Evolutionary conservation across 1,140 invertebrate species (phyloP).

Genomic region (Phortica variegata): DNA sequence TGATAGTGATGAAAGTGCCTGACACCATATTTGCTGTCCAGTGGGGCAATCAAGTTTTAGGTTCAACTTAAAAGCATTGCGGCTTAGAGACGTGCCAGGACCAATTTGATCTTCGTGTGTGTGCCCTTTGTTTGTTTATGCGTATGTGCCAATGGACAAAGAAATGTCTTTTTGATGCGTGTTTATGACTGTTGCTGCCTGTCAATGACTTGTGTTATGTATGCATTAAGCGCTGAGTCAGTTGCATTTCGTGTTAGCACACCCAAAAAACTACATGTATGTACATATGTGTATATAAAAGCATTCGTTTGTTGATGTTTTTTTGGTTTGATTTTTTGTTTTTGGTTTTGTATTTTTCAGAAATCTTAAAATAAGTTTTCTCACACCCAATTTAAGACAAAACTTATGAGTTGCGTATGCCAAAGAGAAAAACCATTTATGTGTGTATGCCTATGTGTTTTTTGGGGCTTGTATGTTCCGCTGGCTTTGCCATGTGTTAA

Average conservation of each 20-base stretch:
- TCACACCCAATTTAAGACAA: constrained; percentile 4
- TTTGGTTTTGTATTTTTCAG: neutral
- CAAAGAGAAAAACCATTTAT: constrained; percentile 19
- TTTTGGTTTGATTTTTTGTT: neutral
- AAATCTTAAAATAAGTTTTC: neutral
- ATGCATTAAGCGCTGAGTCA: neutral
- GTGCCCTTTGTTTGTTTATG: constrained; percentile 12
- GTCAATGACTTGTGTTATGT: neutral
- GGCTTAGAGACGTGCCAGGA: too few relatives aligned
- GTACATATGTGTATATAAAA: too few relatives aligned
- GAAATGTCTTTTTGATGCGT: neutral
- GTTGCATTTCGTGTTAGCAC: neutral
- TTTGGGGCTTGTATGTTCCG: constrained; percentile 2
- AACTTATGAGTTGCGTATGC: constrained; percentile 12
- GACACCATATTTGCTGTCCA: neutral
- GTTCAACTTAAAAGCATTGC: too few relatives aligned
- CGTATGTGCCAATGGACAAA: neutral
- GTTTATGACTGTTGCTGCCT: neutral
- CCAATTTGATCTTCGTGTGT: constrained; percentile 26
- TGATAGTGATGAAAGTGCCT: constrained; percentile 4
- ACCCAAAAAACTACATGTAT: neutral
- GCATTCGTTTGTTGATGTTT: neutral
- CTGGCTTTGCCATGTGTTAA: constrained; percentile 35
- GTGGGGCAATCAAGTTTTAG: too few relatives aligned
- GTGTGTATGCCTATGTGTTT: constrained; percentile 7